Base-by-base conservation (phyloP, 2,888 invertebrate species). In the Herminia tarsipennalis region DNA sequence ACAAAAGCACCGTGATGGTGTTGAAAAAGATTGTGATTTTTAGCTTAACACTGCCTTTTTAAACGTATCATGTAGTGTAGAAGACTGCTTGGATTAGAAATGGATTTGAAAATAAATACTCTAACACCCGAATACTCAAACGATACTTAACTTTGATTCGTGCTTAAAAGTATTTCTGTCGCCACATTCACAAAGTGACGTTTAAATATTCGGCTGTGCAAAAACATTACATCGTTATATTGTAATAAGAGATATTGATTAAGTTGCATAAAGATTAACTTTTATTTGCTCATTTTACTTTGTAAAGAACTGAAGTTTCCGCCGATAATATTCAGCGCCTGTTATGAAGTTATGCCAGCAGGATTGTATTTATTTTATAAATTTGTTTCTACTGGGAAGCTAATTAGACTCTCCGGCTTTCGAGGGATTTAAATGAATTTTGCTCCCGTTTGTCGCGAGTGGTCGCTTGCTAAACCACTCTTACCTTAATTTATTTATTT, bases 401-500 rank as follows among this genome's bases (percentile, higher is more conserved):
- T 64, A 76, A 73, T 71, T 72, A 71, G 56, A 58, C 41, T 34
- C 47, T 51, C 56, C 47, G 61, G 54, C 58, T 69, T 68, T 49
- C 38, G 25, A 37, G 36, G 46, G 59, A 70, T 70, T 68, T 70
- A 63, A 70, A 71, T 68, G 58, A 64, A 56, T 66, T 68, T 66
- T 42, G 60, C 39, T 22, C 37, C 40, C 39, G 56, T 55, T 63
- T 59, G 60, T 58, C 57, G 51, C 56, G 43, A 55, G 55, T 64
- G 57, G 60, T 57, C 37, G 49, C 42, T 45, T 52, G 49, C 42
- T 59, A 40, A 52, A 54, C 36, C 44, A 55, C 43, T 47, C 50
- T 43, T 64, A 66, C 61, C 34, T 64, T 69, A 63, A 66, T 68
- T 73, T 66, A 76, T 71, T 77, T 73, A 75, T 73, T 76, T 61